Base-by-base conservation (phyloP, 2,113 vertebrate genomes). In the Festucalex cinctus region DNA sequence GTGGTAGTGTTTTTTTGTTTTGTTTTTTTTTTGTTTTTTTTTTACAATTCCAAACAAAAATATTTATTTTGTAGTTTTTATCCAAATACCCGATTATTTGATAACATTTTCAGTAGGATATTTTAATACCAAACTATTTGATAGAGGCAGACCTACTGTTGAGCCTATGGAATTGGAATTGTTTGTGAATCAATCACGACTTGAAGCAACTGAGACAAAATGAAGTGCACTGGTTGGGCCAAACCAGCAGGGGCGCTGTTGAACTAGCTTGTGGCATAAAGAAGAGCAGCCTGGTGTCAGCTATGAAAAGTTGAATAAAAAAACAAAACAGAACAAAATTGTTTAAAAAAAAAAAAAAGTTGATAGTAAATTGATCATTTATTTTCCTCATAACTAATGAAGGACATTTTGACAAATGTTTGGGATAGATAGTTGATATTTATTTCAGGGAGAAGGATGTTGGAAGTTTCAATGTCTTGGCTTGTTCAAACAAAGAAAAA, bases 401-500 rank as follows among this genome's bases (percentile, higher is more conserved):
- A n/a, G 9, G 32, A 39, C 0, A 36, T 60, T 19, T 35, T 35
- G 14, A 20, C 1, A 57, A 57, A 57, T 35, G 28, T 36, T 58
- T 6, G 8, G 56, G 16, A 24, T 13, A 35, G 28, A 19, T 17
- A 58, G 17, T 17, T 19, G 28, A 26, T 32, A 32, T 32, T 32
- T 32, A 32, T 32, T 32, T 4, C 28, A 32, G 28, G 28, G 28
- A 80, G 72, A 74, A 73, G 72, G 36, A 69, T 66, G 68, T 73
- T 63, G 58, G 65, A 78, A 77, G 74, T 73, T 80, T 84, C 80
- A 63, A 65, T 53, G 69, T 80, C 68, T 20, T 28, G 44, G 64
- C 62, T 24, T n/a, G 68, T 22, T 63, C 37, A 67, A 75, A 71
- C 65, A 74, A 71, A 84, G 66, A 75, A 71, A 84, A 62, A 75